Conservation (phyloP, 2,797 vertebrate genomes). For the Galago senegalensis region DNA sequence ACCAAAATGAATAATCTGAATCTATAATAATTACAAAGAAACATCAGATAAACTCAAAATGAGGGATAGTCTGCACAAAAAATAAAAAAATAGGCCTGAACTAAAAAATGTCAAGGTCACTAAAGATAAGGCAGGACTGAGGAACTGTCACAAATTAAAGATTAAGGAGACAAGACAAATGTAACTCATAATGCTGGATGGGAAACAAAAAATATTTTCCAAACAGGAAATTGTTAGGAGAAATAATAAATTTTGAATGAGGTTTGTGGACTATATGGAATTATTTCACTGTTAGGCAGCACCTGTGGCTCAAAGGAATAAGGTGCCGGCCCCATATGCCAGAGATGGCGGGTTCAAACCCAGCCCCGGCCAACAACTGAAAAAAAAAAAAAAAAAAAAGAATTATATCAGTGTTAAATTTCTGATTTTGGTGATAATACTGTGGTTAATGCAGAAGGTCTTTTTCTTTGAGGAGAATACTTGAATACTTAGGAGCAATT, state of each 20-base stretch:
- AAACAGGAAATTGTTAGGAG: neutral
- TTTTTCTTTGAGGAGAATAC: constrained; percentile 1
- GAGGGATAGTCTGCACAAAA: neutral
- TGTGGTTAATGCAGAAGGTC: neutral
- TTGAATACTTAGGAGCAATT: neutral
- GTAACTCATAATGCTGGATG: neutral
- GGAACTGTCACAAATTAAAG: neutral
- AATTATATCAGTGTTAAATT: neutral
- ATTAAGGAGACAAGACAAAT: neutral
- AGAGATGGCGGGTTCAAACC: no score
- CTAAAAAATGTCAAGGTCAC: constrained; percentile 44
- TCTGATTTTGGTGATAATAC: neutral
- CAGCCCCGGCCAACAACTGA: no score
- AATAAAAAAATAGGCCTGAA: neutral
- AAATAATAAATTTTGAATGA: constrained; percentile 32
- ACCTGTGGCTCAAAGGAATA: no score
- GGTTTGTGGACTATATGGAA: neutral
- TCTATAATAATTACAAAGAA: neutral
- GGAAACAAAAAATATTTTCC: constrained; percentile 19
- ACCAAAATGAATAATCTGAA: neutral
- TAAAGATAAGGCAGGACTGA: constrained; percentile 9
- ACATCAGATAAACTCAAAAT: constrained; percentile 22
- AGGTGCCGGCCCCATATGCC: no score
- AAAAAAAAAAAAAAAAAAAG: neutral
- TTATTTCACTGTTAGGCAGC: neutral